Conservation (phyloP, 2,113 vertebrate species). For the Marcusenius ussheri region DNA sequence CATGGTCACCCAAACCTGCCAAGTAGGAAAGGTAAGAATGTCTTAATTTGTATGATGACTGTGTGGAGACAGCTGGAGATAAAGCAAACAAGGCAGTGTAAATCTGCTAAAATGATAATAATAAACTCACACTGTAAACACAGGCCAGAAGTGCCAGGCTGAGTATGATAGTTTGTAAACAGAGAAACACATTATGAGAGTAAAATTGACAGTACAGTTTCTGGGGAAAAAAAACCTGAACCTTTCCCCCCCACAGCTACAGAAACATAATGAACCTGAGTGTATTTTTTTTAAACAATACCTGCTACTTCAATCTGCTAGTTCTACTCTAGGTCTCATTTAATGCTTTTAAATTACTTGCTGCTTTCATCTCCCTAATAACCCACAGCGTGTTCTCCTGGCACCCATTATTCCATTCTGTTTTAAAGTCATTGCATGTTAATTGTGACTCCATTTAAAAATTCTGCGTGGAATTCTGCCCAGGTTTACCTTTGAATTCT, state of each 20-base stretch:
- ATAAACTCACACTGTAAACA: background rate
- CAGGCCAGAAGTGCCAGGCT: background rate
- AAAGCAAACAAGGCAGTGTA: background rate
- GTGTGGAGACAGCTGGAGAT: background rate
- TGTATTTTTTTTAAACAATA: background rate
- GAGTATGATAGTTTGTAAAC: background rate
- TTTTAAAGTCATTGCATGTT: slow-evolving; percentile 6
- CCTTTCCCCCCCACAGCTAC: background rate
- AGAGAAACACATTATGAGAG: background rate
- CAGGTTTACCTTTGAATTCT: slow-evolving; percentile 6
- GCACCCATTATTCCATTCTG: background rate
- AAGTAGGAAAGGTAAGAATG: background rate
- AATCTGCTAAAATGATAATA: background rate
- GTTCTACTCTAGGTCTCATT: background rate
- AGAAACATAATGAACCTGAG: background rate
- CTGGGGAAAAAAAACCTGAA: background rate
- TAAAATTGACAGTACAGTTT: background rate
- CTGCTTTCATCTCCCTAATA: background rate
- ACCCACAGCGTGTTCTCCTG: background rate
- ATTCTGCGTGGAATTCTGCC: background rate
- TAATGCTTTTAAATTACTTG: background rate
- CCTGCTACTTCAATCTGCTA: background rate
- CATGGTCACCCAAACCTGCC: background rate
- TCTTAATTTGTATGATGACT: background rate
- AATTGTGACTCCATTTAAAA: background rate